phyloP scores from a whole-genome alignment of 1,140 invertebrate genomes.

The Dolichoris vasculosae region DNA sequence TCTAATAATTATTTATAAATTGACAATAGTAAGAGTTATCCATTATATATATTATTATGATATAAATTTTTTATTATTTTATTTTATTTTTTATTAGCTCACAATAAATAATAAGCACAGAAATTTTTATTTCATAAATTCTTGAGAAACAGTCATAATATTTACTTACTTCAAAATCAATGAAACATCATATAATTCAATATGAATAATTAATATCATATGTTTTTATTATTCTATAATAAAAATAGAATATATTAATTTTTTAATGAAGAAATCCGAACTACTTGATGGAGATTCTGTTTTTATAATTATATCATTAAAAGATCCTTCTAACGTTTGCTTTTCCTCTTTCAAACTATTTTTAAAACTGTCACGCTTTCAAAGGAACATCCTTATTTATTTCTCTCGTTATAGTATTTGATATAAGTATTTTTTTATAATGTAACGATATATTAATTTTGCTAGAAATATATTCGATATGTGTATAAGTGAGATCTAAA shows the following conservation, averaged over 20 bases:
- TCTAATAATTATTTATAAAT: too few species aligned
- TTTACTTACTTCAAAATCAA: too few species aligned
- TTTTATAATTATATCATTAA: slow-evolving; percentile 14
- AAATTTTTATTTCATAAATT: too few species aligned
- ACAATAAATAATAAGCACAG: too few species aligned
- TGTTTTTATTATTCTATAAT: background rate
- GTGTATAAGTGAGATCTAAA: background rate
- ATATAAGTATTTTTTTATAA: background rate
- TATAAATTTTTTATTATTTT: too few species aligned
- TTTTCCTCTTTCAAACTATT: background rate
- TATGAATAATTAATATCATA: too few species aligned
- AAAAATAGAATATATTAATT: background rate
- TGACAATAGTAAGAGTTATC: too few species aligned
- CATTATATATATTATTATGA: too few species aligned
- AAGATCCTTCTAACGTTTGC: background rate
- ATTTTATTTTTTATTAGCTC: too few species aligned
- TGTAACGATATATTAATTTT: background rate
- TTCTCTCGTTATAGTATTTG: background rate
- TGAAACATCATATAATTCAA: too few species aligned
- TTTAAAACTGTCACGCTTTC: background rate
- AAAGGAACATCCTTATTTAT: background rate
- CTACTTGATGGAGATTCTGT: background rate
- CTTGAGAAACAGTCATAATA: too few species aligned
- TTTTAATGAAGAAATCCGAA: background rate
- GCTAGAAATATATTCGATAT: background rate